Evolutionary conservation across 2,113 vertebrate genomes (phyloP).

Genomic region (Microcebus griseorufus): DNA sequence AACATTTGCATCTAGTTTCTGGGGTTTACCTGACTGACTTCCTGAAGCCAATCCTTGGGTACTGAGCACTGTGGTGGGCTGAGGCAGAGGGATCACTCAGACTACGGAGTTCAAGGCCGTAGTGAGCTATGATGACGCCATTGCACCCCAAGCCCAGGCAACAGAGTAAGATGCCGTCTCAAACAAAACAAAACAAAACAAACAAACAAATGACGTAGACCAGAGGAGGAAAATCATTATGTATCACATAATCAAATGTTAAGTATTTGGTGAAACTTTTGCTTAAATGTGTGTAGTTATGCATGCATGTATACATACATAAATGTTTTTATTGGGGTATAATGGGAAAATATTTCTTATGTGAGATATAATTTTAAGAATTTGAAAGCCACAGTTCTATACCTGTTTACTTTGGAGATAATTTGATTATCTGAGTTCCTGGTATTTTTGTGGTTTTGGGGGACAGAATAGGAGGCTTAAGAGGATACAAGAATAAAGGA

Average conservation of each 20-base stretch:
- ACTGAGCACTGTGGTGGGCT: not conserved
- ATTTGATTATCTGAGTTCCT: constrained; percentile 5
- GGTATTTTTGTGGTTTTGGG: not conserved
- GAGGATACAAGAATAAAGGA: not conserved
- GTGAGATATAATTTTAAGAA: not conserved
- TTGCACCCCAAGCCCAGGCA: too few relatives aligned
- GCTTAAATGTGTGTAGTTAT: not conserved
- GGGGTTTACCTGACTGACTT: not conserved
- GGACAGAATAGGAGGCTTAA: not conserved
- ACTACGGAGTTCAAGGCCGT: too few relatives aligned
- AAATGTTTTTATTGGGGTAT: not conserved
- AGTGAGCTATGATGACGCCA: too few relatives aligned
- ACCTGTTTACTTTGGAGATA: not conserved
- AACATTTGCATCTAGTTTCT: not conserved
- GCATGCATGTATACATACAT: not conserved
- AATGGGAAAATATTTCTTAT: constrained; percentile 24
- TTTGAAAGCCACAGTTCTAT: not conserved
- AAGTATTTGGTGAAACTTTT: not conserved
- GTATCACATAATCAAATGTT: not conserved
- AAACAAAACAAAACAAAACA: too few relatives aligned
- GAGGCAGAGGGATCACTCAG: too few relatives aligned
- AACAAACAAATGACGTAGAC: constrained; percentile 18
- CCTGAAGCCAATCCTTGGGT: not conserved
- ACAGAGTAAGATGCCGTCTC: too few relatives aligned
- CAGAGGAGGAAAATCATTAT: not conserved